These are phyloP conservation scores for Luidia sarsii DNA, from an alignment of 53 echinoderm and acorn worm species.

Conservation along the genomic window DNA sequence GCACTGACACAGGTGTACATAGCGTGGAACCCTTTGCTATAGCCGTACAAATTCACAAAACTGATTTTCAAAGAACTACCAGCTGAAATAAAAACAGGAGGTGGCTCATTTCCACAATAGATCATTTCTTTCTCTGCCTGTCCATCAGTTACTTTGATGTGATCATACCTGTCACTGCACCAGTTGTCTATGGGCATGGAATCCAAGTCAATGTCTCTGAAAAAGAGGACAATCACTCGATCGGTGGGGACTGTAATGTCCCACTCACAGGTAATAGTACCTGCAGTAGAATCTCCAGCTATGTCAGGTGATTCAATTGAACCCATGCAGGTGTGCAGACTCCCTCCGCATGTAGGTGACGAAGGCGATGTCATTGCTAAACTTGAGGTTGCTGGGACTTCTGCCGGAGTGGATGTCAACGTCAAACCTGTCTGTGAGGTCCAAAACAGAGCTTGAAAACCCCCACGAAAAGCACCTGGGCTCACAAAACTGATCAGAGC, in stretches of 20 bases:
- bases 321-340: background rate
- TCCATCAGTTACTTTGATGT: slow-evolving; percentile 25
- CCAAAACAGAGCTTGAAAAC: slow-evolving; percentile 41
- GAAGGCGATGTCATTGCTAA: background rate
- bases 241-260: no score
- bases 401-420: background rate
- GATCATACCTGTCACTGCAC: slow-evolving; percentile 26
- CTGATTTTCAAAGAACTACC: slow-evolving; percentile 10
- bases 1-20: background rate
- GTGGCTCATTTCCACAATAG: slow-evolving; percentile 37
- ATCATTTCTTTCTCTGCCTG: background rate
- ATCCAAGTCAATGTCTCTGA: slow-evolving; percentile 29
- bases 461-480: slow-evolving; percentile 4
- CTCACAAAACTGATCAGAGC: slow-evolving; percentile 8
- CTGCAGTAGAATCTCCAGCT: background rate
- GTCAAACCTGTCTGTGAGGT: background rate
- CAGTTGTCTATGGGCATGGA: background rate
- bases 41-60: slow-evolving; percentile 20
- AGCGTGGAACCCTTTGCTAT: slow-evolving; percentile 44
- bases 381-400: no score
- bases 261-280: no score
- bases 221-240: slow-evolving; percentile 17
- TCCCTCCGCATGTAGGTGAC: background rate
- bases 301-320: slow-evolving; percentile 25
- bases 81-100: background rate